phyloP scores from a whole-genome alignment of 2,888 invertebrate genomes.

The Protonemura montana region DNA sequence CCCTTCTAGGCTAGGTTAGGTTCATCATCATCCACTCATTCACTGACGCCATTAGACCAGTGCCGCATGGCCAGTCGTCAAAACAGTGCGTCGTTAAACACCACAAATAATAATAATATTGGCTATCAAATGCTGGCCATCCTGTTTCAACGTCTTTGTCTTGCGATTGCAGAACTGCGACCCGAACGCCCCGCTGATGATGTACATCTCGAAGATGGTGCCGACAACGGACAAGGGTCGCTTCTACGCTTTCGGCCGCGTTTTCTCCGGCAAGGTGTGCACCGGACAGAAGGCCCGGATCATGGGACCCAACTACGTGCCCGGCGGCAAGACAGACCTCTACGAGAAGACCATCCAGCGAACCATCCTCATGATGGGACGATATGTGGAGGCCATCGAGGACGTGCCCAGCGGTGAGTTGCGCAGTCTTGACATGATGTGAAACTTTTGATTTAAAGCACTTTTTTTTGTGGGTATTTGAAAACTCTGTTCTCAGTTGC shows the following conservation, averaged over 20 bases:
- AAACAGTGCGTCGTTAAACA: no score
- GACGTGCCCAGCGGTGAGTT: constrained; percentile 92
- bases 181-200: constrained; percentile 97
- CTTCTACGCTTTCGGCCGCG: constrained; percentile 99
- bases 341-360: constrained; percentile 99
- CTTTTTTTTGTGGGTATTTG: no score
- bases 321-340: constrained; percentile 99
- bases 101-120: no score
- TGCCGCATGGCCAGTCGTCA: no score
- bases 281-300: constrained; percentile 74
- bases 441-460: no score
- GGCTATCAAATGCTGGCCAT: no score
- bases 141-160: no score
- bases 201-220: constrained; percentile 99
- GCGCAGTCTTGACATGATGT: no score
- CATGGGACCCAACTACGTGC: constrained; percentile 98
- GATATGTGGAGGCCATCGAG: constrained; percentile 99
- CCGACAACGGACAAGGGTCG: constrained; percentile 99
- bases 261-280: constrained; percentile 91
- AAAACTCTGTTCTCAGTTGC: no score
- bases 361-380: constrained; percentile 99
- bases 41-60: no score
- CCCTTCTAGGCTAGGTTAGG: no score
- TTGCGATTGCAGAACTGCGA: constrained; percentile 83
- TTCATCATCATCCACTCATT: no score